Evolutionary conservation across 2,888 invertebrate species (phyloP), one percentile per base, ranked within the genome.

Genomic region (Dusona sp.): DNA sequence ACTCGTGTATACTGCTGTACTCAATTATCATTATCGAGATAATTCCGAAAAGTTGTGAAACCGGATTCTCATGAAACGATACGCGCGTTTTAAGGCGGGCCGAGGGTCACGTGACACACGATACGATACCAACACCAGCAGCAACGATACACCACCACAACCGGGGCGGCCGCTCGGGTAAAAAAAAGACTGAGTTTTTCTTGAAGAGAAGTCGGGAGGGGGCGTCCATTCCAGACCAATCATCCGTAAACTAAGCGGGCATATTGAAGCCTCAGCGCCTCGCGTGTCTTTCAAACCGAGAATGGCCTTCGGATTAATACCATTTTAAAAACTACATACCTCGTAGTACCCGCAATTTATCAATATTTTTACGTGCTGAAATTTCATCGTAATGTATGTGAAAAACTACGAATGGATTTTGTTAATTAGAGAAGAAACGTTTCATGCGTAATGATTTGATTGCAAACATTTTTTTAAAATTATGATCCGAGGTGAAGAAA

Each of bases 51-150:
- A 67, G 36, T 74, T 42, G 33, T 81, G 67, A 74, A 33, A 67
- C 65, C 74, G 67, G 48, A 33, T 81, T 65, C 54, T 81, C 81
- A 74, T 81, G 74, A 74, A 67, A 80, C 48, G 48, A 70, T 57
- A 42, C 33, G 54, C 33, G 54, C 51, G 57, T 79, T 70, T 61
- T 64, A 45, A 61, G 61, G 45, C 42, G 29, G 33, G 25, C 65
- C 36, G 36, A 13, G 33, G 16, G 51, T 48, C 78, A 78, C 65
- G 48, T 61, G 48, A 51, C 78, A 16, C 33, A 16, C 51, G 54
- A 51, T 42, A 19, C 29, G 16, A 16, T 16, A 61, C 61, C 22
- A 54, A 29, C 61, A 61, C 29, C 61, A 54, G 16, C 61, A 61
- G 16, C 61, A 61, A 61, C 29, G 61, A 61, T 25, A 16, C 13